Base-by-base conservation (phyloP, 1,140 invertebrate genomes). In the Aphidius gifuensis region DNA sequence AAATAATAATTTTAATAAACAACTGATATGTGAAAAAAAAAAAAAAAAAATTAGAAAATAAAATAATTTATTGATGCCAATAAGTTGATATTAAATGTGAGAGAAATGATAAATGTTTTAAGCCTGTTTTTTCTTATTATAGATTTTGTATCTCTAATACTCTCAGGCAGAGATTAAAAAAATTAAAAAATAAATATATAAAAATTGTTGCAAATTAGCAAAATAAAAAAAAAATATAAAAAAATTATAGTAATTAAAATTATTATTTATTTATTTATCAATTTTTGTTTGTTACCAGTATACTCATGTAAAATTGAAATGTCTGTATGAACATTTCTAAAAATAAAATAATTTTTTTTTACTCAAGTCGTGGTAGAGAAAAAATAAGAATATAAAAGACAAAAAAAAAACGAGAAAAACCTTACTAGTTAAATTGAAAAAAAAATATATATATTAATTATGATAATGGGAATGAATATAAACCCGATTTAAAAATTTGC, bases 91-190 rank as follows among this genome's bases (percentile, higher is more conserved):
- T 78, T 77, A 70, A 74, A 66, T 75, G 76, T 77, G 65, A 66
- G 69, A 46, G 72, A 67, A 71, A 64, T 32, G 61, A 68, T 48
- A 66, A 64, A 68, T 72, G 73, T 69, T 78, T 66, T 64, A 75
- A 71, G 69, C 75, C 71, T 73, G 73, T 80, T 80, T 74, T 77
- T 80, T 79, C 79, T 76, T 80, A 80, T 78, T 70, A 76, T 80
- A 80, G 77, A 79, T 80, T 80, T 80, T 80, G 71, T 80, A 80
- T 80, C 76, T 80, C 78, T 74, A 76, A 77, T 80, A 80, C 69
- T 79, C 71, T 79, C 77, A 80, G 76, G 69, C 69, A 69, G 69
- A 75, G 66, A 79, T 78, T 79, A 72, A 75, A 75, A 60, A 58
- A 59, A 53, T 45, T 57, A 7, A 32, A 42, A 53, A 58, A 54